phyloP scores from a whole-genome alignment of 2,113 vertebrate genomes.

The Leptobrachium leishanense region DNA sequence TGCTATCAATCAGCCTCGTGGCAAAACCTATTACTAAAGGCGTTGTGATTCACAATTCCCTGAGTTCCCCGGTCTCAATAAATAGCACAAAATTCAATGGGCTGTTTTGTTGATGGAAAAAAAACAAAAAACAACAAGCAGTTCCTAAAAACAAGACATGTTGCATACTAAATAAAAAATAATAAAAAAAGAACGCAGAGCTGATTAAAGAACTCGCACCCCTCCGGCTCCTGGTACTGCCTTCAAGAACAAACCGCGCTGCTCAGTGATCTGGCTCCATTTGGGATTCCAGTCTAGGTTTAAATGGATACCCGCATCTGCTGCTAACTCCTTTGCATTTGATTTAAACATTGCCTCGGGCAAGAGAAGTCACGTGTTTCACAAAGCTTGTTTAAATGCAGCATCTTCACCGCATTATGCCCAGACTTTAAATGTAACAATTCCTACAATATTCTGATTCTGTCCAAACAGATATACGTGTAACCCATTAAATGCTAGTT shows the following conservation, averaged over 20 bases:
- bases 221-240: not conserved
- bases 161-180: not conserved
- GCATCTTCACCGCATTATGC: not conserved
- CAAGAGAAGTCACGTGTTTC: not conserved
- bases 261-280: not conserved
- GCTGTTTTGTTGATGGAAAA: no score
- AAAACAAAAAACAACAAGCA: no score
- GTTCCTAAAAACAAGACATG: no score
- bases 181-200: not conserved
- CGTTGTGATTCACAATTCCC: not conserved
- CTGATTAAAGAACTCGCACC: not conserved
- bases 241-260: not conserved
- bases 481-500: no score
- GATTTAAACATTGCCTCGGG: constrained; percentile 1
- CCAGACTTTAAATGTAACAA: no score
- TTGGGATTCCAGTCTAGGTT: not conserved
- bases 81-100: no score
- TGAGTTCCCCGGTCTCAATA: not conserved
- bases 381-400: not conserved
- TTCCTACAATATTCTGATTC: no score
- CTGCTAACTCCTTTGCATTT: constrained; percentile 1
- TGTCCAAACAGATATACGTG: no score
- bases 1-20: no score
- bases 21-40: not conserved
- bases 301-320: not conserved